A percentile compares a stretch with the other conserved stretches of the same genome.
Evolutionary conservation across 2,113 vertebrate species (phyloP).

Genomic region (Chiloscyllium plagiosum): DNA sequence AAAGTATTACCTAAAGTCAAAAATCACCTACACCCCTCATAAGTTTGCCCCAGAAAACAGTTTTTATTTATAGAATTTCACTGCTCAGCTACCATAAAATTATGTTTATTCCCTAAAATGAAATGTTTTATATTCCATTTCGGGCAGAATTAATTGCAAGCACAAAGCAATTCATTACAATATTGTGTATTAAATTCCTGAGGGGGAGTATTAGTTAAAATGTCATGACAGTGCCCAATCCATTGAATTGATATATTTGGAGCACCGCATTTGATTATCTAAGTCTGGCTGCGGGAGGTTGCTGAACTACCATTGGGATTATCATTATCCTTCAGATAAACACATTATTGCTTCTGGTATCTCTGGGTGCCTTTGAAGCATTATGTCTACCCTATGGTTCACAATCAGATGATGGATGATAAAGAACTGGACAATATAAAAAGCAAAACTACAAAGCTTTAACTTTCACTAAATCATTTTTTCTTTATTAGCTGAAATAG

Average conservation of each 20-base stretch:
- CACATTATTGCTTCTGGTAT: not conserved
- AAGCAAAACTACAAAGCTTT: constrained; percentile 1
- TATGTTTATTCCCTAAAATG: not conserved
- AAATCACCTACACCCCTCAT: not conserved
- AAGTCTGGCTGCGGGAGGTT: not conserved
- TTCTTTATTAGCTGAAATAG: constrained; percentile 11
- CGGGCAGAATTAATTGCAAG: not conserved
- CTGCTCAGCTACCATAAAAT: not conserved
- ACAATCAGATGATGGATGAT: constrained; percentile 23
- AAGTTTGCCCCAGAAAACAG: no score
- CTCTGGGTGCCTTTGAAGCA: constrained; percentile 24
- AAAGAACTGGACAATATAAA: constrained; percentile 28
- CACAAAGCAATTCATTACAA: not conserved
- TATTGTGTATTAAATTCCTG: not conserved
- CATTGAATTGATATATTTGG: not conserved
- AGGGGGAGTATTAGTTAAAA: not conserved
- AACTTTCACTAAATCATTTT: constrained; percentile 28
- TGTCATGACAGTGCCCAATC: not conserved
- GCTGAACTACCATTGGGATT: not conserved
- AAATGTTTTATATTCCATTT: not conserved
- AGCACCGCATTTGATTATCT: not conserved
- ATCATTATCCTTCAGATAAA: constrained; percentile 18
- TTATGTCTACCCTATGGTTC: not conserved
- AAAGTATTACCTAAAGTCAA: not conserved
- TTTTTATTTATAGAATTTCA: not conserved